phyloP scores from a whole-genome alignment of 30 jellyfish, hydroid and myxozoan genomes.

The Aurelia aurita region DNA sequence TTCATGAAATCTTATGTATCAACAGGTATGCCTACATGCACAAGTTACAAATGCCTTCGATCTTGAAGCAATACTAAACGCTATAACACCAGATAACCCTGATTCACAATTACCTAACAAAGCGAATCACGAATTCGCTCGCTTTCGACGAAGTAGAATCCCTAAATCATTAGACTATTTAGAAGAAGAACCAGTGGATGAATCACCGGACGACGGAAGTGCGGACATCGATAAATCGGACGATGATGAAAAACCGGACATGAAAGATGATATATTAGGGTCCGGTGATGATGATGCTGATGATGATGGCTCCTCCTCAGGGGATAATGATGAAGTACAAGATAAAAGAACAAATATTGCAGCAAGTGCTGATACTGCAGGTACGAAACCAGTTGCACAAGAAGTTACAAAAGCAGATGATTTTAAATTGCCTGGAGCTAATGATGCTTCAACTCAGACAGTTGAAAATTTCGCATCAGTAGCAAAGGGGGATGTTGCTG shows the following conservation, averaged over 20 bases:
- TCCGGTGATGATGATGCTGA: constrained; percentile 46
- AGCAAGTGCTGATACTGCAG: constrained; percentile 8
- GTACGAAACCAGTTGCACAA: constrained; percentile 7
- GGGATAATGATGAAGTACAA: constrained; percentile 44
- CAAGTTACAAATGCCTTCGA: constrained; percentile 50
- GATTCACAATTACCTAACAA: constrained; percentile 34
- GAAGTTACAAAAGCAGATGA: constrained; percentile 38
- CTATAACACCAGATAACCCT: constrained; percentile 83
- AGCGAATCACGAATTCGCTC: constrained; percentile 79
- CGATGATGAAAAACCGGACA: constrained; percentile 10
- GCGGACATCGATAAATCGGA: constrained; percentile 55
- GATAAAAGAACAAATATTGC: constrained; percentile 36
- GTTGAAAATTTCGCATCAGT: not conserved
- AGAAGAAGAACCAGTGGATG: constrained; percentile 52
- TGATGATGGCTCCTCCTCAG: constrained; percentile 51
- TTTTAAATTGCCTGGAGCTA: constrained; percentile 42
- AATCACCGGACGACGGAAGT: constrained; percentile 6
- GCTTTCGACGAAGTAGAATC: constrained; percentile 84
- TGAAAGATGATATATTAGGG: constrained; percentile 30
- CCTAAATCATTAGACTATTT: constrained; percentile 33
- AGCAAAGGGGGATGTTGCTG: not conserved
- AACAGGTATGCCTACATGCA: constrained; percentile 38
- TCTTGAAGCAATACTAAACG: constrained; percentile 79
- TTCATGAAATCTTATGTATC: no score
- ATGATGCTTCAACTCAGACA: not conserved